Base-by-base conservation (phyloP, 2,797 vertebrate species). In the Parauchenoglanis ngamensis region DNA sequence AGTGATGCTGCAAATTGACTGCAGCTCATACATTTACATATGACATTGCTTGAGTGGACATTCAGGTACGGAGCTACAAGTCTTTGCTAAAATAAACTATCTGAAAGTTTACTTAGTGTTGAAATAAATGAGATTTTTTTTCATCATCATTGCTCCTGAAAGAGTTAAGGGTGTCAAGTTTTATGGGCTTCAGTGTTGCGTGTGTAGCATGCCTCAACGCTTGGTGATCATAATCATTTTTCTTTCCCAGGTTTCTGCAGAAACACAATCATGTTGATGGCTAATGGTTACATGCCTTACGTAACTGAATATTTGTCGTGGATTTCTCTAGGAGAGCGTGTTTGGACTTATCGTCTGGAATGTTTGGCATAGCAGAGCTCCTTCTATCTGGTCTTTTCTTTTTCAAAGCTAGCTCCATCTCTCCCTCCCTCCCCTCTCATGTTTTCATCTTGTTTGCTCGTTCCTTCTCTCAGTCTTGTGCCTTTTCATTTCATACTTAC, bases 341-440 rank as follows among this genome's bases (percentile, higher is more conserved):
- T 91, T 87, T 81, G 54, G 75, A 87, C 90, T 84, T 85, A 91
- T 91, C 85, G 61, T 73, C 75, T 88, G 89, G 89, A 91, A 90
- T 90, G 88, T 84, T 81, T 75, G 81, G 81, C 90, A 90, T 90
- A 87, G 83, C 88, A 78, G 75, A 59, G 87, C 85, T 87, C 84
- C 83, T 91, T 89, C 85, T 88, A 87, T 87, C 84, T 59, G 81
- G 72, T 40, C 85, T 87, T 87, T 87, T 73, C 70, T 77, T 79
- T 75, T 77, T 88, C 52, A 81, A 54, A 83, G 85, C 77, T 85
- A 67, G 67, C 70, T 88, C 87, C 83, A 77, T 49, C 80, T 61
- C n/a, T 76, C 73, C 28, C n/a, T 76, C 73, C 28, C 77, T 40
- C 19, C 19, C 28, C 65, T 40, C 21, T 63, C 11, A 7, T 35